phyloP scores from a whole-genome alignment of 2,113 vertebrate species.

The Cyrtonyx montezumae region DNA sequence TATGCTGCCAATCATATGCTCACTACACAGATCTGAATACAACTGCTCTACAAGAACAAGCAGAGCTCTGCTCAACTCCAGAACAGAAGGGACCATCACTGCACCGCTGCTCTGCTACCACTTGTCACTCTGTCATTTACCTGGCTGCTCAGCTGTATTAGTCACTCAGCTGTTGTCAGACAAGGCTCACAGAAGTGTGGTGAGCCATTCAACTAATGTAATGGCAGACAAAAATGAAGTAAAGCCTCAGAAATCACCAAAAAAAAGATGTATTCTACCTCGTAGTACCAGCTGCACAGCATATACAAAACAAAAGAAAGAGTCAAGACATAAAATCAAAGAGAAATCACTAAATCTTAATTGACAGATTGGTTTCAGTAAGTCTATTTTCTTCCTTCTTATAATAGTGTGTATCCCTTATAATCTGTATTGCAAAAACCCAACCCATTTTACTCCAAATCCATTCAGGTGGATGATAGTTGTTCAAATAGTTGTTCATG shows the following conservation, averaged over 20 bases:
- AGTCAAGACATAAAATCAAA: neutral
- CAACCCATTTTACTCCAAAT: neutral
- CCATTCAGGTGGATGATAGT: neutral
- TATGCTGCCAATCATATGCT: fast-evolving
- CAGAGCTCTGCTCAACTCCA: neutral
- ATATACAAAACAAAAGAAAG: neutral
- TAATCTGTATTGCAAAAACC: neutral
- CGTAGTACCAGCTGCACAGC: neutral
- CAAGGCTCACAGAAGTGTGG: neutral
- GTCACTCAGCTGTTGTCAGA: neutral
- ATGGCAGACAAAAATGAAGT: neutral
- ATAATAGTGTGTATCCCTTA: neutral
- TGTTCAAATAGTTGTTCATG: neutral
- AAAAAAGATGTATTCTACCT: neutral
- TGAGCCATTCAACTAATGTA: neutral
- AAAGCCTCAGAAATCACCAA: neutral
- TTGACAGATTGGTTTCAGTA: neutral
- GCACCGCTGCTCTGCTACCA: neutral
- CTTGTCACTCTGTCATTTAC: neutral
- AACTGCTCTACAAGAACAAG: neutral
- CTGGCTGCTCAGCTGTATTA: neutral
- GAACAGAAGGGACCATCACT: neutral
- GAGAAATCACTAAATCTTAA: neutral
- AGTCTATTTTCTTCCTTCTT: neutral
- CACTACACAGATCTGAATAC: neutral